A percentile compares a stretch with the other conserved stretches of the same genome.
phyloP scores from a whole-genome alignment of 2,888 invertebrate species.

The Stenotaenia linearis region DNA sequence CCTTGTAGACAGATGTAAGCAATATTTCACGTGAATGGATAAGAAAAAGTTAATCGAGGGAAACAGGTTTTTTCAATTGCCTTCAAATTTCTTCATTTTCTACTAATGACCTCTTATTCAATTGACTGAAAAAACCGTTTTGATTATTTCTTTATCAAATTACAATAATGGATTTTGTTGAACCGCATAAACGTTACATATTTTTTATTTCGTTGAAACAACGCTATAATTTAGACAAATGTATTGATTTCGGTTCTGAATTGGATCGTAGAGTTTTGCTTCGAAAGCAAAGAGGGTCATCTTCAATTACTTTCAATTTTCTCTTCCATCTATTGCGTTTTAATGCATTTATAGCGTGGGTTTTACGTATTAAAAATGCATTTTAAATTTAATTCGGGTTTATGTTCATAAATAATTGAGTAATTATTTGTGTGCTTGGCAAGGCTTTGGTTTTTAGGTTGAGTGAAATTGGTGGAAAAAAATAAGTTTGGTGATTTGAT shows the following conservation, averaged over 20 bases:
- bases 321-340: background rate
- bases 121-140: background rate
- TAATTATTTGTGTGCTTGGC: background rate
- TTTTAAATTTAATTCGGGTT: background rate
- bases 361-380: background rate
- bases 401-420: background rate
- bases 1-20: constrained; percentile 11
- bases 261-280: too few species aligned
- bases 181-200: background rate
- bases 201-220: too few species aligned
- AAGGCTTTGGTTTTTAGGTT: background rate
- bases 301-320: background rate
- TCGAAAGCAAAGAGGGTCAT: too few species aligned
- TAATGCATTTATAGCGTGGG: background rate
- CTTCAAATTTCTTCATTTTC: constrained; percentile 10
- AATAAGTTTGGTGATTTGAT: background rate
- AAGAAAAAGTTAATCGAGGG: background rate
- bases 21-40: constrained; percentile 4
- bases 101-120: constrained; percentile 11
- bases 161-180: background rate
- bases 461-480: background rate
- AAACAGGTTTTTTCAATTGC: constrained; percentile 8
- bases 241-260: too few species aligned
- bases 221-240: too few species aligned
- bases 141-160: background rate